Base-by-base conservation (phyloP, 1,140 invertebrate species). In the Brachystomella parvula region DNA sequence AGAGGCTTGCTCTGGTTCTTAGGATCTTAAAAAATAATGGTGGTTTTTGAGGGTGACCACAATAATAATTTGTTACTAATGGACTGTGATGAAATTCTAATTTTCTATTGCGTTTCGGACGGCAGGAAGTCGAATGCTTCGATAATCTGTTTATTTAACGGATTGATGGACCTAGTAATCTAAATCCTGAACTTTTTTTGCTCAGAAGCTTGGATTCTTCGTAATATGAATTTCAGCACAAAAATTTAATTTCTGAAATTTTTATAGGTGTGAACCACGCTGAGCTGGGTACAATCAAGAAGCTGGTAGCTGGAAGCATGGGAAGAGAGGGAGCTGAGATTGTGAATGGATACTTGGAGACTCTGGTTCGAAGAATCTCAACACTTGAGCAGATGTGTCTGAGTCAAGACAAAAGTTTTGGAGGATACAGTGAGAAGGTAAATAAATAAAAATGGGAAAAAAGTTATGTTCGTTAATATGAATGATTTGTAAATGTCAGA, bases 251-350 rank as follows among this genome's bases (percentile, higher is more conserved):
- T 57, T 39, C 17, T 47, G 60, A 61, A 24, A 9, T 63, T 63
- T 17, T 62, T 65, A 1, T 56, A 66, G 68, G 32, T 49, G 44
- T 70, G 32, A 65, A 31, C 21, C 47, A 61, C 32, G 61, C 26
- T 29, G 69, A 68, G 32, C 32, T 66, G 3, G 69, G 68, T 1
- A 56, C 66, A 47, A 62, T 71, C 26, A 71, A 71, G 60, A 71
- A 67, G 33, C 32, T 71, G 33, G 39, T 71, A 47, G 24, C 60
- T 39, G 32, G 47, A 9, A 33, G 35, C 21, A 24, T 71, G 59
- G 66, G 60, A n/a, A 24, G 17, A 3, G 69, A 70, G 19, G 69
- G 64, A 47, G 69, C 69, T 30, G 69, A 63, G 19, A 26, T 47
- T 3, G 69, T 71, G 29, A 62, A 35, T 26, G 32, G 59, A 32